Conservation (phyloP, 2,888 invertebrate genomes). For the Podotricha telesiphe region DNA sequence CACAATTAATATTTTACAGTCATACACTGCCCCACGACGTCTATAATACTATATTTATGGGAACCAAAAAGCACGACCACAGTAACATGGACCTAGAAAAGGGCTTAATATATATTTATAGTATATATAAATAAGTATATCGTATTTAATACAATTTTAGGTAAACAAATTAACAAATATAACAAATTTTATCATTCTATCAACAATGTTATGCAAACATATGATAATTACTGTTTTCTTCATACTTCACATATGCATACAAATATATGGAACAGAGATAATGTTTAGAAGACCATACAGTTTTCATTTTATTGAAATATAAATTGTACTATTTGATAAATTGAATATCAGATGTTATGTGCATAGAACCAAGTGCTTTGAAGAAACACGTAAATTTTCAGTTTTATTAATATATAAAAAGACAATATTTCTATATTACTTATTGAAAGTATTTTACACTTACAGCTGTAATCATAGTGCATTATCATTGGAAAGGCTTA, state of each 20-base stretch:
- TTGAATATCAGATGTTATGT: not conserved
- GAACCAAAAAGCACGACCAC: too few relatives aligned
- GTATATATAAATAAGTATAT: not conserved
- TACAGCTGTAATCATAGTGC: not conserved
- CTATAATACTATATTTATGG: too few relatives aligned
- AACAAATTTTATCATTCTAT: constrained; percentile 17
- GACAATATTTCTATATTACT: not conserved
- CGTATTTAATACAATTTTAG: not conserved
- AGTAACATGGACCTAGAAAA: not conserved
- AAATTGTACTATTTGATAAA: constrained; percentile 6
- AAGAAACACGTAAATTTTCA: not conserved
- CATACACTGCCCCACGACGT: too few relatives aligned
- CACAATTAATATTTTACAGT: too few relatives aligned
- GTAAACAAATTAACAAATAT: constrained; percentile 5
- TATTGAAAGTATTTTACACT: not conserved
- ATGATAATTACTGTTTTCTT: constrained; percentile 27
- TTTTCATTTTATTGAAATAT: not conserved
- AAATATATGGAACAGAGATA: not conserved
- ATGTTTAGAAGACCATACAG: not conserved
- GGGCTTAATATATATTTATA: not conserved
- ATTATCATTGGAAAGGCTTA: not conserved
- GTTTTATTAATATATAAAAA: not conserved
- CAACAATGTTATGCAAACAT: constrained; percentile 13
- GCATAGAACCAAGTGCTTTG: not conserved
- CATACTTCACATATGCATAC: constrained; percentile 1